Conservation (phyloP, 2,888 invertebrate species). For the Anaspis maculata region DNA sequence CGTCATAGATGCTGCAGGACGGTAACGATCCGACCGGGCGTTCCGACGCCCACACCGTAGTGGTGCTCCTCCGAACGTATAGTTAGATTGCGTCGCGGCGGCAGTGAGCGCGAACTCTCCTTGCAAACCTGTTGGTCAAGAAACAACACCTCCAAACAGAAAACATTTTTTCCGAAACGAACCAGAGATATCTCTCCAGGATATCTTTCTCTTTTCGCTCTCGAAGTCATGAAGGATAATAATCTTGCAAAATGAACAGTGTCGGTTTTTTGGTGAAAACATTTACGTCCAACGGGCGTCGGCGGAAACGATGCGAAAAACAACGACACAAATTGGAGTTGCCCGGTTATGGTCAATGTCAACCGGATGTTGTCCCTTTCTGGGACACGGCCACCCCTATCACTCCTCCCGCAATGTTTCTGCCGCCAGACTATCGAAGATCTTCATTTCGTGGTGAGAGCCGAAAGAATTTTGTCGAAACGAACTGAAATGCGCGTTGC, state of each 20-base stretch:
- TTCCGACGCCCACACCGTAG: conserved; percentile 30
- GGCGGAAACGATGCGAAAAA: conserved; percentile 56
- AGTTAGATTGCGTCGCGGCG: conserved; percentile 25
- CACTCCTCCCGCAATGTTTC: conserved; percentile 60
- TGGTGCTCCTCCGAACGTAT: conserved; percentile 29
- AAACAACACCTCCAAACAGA: no score
- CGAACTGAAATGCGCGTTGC: no score
- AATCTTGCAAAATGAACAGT: conserved; percentile 44
- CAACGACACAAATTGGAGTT: conserved; percentile 43
- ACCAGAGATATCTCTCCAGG: not conserved
- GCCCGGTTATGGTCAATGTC: conserved; percentile 32
- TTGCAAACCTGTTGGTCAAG: conserved; percentile 32
- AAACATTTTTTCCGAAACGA: no score
- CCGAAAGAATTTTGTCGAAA: no score
- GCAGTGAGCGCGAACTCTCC: conserved; percentile 29
- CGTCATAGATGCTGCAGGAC: conserved; percentile 38
- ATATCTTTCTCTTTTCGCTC: not conserved
- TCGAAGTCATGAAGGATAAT: conserved; percentile 6
- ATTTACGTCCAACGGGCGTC: conserved; percentile 52
- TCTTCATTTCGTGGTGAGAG: conserved; percentile 21
- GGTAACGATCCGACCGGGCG: conserved; percentile 36
- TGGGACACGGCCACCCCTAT: conserved; percentile 55
- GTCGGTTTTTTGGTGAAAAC: conserved; percentile 58
- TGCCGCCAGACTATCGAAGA: conserved; percentile 51
- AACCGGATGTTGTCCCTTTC: conserved; percentile 49